Evolutionary conservation across 64 coral and sea anemone species (phyloP).

Genomic region (Pachyseris speciosa): DNA sequence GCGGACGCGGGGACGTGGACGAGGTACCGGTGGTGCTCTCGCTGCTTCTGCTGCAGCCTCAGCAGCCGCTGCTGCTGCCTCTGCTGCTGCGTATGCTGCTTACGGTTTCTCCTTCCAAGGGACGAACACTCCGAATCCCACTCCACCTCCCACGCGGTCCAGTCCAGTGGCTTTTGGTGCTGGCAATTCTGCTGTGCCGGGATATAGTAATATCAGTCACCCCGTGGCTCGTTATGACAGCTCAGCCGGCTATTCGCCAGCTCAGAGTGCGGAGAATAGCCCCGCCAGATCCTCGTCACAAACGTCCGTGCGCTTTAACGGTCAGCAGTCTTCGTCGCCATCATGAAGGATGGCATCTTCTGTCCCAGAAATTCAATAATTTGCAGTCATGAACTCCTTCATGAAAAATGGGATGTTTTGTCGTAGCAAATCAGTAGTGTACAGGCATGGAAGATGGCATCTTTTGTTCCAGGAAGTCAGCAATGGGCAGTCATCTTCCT

Average conservation of each 20-base stretch:
- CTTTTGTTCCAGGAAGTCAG: background rate
- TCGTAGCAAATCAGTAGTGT: too few species aligned
- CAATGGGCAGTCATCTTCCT: too few species aligned
- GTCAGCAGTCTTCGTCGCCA: slow-evolving; percentile 16
- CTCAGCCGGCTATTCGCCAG: background rate
- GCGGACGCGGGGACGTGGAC: slow-evolving; percentile 82
- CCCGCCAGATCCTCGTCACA: slow-evolving; percentile 29
- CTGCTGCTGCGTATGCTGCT: slow-evolving; percentile 94
- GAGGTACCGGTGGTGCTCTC: slow-evolving; percentile 85
- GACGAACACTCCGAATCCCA: slow-evolving; percentile 70
- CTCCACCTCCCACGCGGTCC: slow-evolving; percentile 89
- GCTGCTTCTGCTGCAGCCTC: slow-evolving; percentile 97
- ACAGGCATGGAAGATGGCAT: too few species aligned
- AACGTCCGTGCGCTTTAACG: background rate
- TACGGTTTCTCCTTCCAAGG: slow-evolving; percentile 98
- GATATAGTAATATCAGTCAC: slow-evolving; percentile 69
- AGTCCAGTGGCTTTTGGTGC: slow-evolving; percentile 95
- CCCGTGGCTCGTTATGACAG: slow-evolving; percentile 85
- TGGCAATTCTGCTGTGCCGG: slow-evolving; percentile 60
- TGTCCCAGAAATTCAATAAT: background rate
- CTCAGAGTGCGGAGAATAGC: slow-evolving; percentile 38
- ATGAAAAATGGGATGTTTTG: too few species aligned
- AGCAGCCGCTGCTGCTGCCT: slow-evolving; percentile 91
- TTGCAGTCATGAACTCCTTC: slow-evolving; percentile 24
- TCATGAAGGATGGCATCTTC: background rate